Evolutionary conservation across 2,797 vertebrate species (phyloP).

Genomic region (Tiaroga cobitis): DNA sequence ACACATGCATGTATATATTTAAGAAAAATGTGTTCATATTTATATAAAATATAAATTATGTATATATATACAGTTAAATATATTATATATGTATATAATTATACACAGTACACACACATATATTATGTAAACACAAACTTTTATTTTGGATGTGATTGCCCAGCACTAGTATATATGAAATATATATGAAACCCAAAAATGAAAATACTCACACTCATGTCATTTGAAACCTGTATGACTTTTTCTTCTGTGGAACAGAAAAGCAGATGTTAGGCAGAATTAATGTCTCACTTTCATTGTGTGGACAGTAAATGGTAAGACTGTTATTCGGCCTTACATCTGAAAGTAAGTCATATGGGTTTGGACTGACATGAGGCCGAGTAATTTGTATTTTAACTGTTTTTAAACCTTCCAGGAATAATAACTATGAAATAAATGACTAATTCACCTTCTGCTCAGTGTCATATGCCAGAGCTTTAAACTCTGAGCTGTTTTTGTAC

Average conservation of each 20-base stretch:
- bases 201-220: neutral
- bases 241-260: neutral
- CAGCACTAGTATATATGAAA: no score
- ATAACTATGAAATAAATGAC: neutral
- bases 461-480: slow-evolving; percentile 76
- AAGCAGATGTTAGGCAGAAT: neutral
- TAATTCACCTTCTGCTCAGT: slow-evolving; percentile 72
- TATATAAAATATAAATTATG: no score
- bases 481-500: slow-evolving; percentile 69
- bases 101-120: no score
- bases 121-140: no score
- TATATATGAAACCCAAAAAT: no score
- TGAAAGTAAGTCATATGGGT: neutral
- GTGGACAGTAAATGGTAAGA: neutral
- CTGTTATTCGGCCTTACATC: neutral
- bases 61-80: no score
- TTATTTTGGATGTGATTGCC: no score
- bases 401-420: neutral
- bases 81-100: no score
- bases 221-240: neutral
- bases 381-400: neutral
- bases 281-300: neutral
- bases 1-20: no score
- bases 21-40: no score
- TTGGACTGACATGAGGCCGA: neutral